Percentiles rank a stretch among this genome's conserved stretches.
Conservation (phyloP, 2,797 vertebrate species). For the Sparidentex hasta region DNA sequence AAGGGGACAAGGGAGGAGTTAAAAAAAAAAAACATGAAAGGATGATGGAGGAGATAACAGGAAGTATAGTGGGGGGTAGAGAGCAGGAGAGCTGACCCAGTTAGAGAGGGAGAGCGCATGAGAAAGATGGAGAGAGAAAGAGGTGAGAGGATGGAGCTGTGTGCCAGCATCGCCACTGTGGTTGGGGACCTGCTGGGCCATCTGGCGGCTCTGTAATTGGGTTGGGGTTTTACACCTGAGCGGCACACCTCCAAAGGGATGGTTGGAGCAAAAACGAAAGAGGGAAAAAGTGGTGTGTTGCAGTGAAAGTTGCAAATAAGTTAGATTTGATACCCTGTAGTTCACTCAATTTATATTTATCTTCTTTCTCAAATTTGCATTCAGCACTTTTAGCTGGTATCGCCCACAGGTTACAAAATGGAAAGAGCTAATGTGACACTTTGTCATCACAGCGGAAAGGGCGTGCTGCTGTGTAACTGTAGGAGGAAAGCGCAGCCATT, state of each 20-base stretch:
- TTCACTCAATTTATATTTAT: neutral
- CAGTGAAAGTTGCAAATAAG: conserved; percentile 16
- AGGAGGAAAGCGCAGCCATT: conserved; percentile 38
- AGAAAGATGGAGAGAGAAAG: conserved; percentile 47
- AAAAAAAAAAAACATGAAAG: conserved; percentile 29
- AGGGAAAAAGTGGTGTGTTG: conserved; percentile 25
- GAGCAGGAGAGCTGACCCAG: conserved; percentile 70
- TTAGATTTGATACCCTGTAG: conserved; percentile 10
- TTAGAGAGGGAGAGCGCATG: conserved; percentile 50
- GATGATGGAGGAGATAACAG: conserved; percentile 58
- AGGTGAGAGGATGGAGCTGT: conserved; percentile 63
- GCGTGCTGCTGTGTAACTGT: conserved; percentile 13
- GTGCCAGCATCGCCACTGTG: conserved; percentile 64
- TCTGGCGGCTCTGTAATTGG: conserved; percentile 86
- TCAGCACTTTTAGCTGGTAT: conserved; percentile 4
- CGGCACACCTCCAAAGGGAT: conserved; percentile 66
- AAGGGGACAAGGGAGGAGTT: conserved; percentile 1
- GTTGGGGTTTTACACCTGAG: conserved; percentile 85
- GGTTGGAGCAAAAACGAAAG: conserved; percentile 28
- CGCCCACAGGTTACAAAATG: conserved; percentile 1
- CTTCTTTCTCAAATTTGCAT: conserved; percentile 20
- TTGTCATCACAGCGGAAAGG: conserved; percentile 24
- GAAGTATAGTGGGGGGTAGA: conserved; percentile 42
- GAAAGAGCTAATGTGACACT: conserved; percentile 23
- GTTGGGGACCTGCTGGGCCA: conserved; percentile 83